phyloP scores from a whole-genome alignment of 1,140 invertebrate genomes.

The Trichomalopsis sarcophagae region DNA sequence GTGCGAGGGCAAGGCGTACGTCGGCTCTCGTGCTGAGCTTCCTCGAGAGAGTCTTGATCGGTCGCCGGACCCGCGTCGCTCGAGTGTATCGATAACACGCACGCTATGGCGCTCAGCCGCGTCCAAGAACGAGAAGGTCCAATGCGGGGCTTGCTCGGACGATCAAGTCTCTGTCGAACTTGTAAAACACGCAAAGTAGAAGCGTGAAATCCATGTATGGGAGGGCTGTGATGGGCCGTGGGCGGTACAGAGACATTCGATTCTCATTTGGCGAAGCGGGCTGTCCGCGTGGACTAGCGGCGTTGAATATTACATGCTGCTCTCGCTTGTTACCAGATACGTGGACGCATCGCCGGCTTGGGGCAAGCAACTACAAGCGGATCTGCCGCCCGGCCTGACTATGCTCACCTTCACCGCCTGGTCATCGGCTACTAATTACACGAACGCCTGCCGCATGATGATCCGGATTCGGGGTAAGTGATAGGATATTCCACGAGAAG shows the following conservation, averaged over 20 bases:
- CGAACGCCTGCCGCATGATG: slow-evolving; percentile 78
- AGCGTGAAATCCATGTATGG: too few species aligned
- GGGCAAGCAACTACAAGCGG: slow-evolving; percentile 79
- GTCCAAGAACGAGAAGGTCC: too few species aligned
- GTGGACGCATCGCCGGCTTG: slow-evolving; percentile 79
- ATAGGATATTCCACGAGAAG: background rate
- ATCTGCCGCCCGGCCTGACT: slow-evolving; percentile 77
- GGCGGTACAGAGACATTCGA: background rate
- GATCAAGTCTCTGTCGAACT: too few species aligned
- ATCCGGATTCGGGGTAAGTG: slow-evolving; percentile 78
- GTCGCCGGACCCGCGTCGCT: slow-evolving; percentile 37
- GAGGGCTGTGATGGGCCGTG: too few species aligned
- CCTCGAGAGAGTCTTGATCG: slow-evolving; percentile 53
- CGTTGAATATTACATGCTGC: background rate
- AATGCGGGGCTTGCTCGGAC: too few species aligned
- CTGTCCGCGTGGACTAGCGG: background rate
- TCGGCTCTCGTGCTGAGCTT: slow-evolving; percentile 13
- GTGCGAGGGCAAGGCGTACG: background rate
- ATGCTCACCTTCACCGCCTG: slow-evolving; percentile 78
- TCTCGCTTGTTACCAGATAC: slow-evolving; percentile 69
- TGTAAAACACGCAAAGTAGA: too few species aligned
- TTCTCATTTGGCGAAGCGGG: background rate
- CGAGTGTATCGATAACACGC: too few species aligned
- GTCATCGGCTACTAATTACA: slow-evolving; percentile 76
- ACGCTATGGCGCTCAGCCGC: too few species aligned